Evolutionary conservation across 2,797 vertebrate species (phyloP).

Genomic region (Tolypeutes matacus): DNA sequence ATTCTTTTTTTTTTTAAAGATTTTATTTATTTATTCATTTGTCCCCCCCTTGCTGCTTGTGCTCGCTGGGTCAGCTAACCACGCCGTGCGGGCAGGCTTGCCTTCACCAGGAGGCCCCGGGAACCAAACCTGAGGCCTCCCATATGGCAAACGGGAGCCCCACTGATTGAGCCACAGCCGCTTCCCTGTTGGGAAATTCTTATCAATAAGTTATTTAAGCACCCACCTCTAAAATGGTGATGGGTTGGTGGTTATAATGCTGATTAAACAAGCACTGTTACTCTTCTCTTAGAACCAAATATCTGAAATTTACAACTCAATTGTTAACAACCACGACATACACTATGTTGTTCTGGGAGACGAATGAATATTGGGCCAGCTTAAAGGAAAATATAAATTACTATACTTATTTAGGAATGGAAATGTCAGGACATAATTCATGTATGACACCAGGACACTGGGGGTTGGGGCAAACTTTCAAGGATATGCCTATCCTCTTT

Average conservation of each 20-base stretch:
- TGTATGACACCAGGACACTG: not conserved
- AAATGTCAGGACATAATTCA: slow-evolving; percentile 8
- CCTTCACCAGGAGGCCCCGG: too few relatives aligned
- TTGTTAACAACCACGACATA: not conserved
- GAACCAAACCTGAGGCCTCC: too few relatives aligned
- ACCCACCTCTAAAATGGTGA: not conserved
- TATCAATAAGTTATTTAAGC: slow-evolving; percentile 34
- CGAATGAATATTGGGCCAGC: not conserved
- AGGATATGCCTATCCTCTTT: not conserved
- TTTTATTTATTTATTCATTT: too few relatives aligned
- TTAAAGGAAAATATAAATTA: slow-evolving; percentile 46
- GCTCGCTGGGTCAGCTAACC: too few relatives aligned
- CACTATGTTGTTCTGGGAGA: not conserved
- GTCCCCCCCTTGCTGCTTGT: too few relatives aligned
- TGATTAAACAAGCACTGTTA: not conserved
- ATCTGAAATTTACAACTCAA: not conserved
- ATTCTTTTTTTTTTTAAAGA: too few relatives aligned
- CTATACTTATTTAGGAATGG: not conserved
- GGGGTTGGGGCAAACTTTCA: not conserved
- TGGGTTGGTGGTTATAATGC: not conserved
- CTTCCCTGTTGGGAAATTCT: not conserved
- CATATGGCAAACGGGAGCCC: too few relatives aligned
- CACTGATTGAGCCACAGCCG: too few relatives aligned
- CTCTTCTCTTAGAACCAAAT: slow-evolving; percentile 20
- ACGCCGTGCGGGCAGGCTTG: too few relatives aligned